Evolutionary conservation across 1,140 invertebrate genomes (phyloP).

Genomic region (Trigoniulus corallinus): DNA sequence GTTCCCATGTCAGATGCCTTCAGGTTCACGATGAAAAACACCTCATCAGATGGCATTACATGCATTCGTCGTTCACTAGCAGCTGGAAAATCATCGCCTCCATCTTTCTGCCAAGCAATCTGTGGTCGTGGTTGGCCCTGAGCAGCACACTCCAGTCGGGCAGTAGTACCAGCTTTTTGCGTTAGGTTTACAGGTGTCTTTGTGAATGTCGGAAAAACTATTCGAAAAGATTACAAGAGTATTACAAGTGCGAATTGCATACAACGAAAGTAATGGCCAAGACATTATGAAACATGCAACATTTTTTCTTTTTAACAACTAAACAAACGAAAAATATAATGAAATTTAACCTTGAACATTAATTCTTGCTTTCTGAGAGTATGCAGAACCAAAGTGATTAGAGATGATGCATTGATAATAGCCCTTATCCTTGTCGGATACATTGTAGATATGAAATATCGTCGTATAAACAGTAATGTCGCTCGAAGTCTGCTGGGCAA

Average conservation of each 20-base stretch:
- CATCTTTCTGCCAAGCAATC: constrained; percentile 86
- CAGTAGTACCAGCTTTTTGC: constrained; percentile 66
- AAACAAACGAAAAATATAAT: neutral
- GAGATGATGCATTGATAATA: constrained; percentile 84
- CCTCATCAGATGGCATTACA: constrained; percentile 76
- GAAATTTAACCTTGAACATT: constrained; percentile 49
- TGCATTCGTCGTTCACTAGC: constrained; percentile 81
- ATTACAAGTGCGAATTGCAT: no score
- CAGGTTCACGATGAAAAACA: constrained; percentile 80
- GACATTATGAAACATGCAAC: no score
- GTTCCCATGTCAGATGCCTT: constrained; percentile 72
- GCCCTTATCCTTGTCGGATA: constrained; percentile 59
- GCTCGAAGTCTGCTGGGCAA: neutral
- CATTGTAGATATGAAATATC: constrained; percentile 46
- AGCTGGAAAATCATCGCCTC: constrained; percentile 86
- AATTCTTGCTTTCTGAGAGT: constrained; percentile 69
- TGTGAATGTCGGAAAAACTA: constrained; percentile 69
- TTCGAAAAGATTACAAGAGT: constrained; percentile 19
- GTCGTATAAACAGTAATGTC: constrained; percentile 30
- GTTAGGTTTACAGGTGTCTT: constrained; percentile 72
- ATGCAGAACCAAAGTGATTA: constrained; percentile 75
- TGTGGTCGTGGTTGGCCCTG: constrained; percentile 70
- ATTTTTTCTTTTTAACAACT: neutral
- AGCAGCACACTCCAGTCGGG: constrained; percentile 76
- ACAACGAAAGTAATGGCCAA: neutral